Evolutionary conservation across 2,888 invertebrate genomes (phyloP), one percentile per base, ranked within the genome.

Genomic region (Lasiommata megera): DNA sequence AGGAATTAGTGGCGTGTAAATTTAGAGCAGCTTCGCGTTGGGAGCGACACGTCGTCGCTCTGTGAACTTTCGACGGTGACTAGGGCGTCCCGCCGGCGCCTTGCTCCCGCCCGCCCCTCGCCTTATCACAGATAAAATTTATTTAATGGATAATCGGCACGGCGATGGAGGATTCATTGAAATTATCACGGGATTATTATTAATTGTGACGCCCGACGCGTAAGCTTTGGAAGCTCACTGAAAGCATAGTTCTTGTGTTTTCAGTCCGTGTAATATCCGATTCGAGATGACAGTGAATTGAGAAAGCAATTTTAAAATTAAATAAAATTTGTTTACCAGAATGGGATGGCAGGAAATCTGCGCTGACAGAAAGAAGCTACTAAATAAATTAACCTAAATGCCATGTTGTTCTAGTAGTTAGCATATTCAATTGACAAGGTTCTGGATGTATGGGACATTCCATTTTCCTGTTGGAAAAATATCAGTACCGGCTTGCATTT

Each of bases 81-180:
- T 88, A 74, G 84, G 83, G 80, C 84, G 85, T 73, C 86, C 77
- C 73, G 74, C 66, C 80, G 86, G 86, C 88, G 85, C 86, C 85
- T 79, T 77, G 76, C 80, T 79, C 75, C 81, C 71, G 69, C 76
- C 77, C 86, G 80, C 84, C 82, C 83, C 82, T 69, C 86, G 76
- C 77, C 83, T 85, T 85, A 86, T 88, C 88, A 87, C 79, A 79
- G 87, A 86, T 87, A 81, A 88, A 87, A 88, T 88, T 83, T 83
- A 87, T 88, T 84, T 88, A 84, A 87, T 84, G 87, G 84, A 84
- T 88, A 85, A 88, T 84, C 82, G 76, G 74, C 71, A 72, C 76
- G 75, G 70, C 76, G 79, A 82, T 84, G 79, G 78, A 76, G 74
- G 76, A 74, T 72, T 74, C 80, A 83, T 85, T 84, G 81, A 85